Conservation (phyloP, 2,888 invertebrate species). For the Trichogramma dendrolimi region DNA sequence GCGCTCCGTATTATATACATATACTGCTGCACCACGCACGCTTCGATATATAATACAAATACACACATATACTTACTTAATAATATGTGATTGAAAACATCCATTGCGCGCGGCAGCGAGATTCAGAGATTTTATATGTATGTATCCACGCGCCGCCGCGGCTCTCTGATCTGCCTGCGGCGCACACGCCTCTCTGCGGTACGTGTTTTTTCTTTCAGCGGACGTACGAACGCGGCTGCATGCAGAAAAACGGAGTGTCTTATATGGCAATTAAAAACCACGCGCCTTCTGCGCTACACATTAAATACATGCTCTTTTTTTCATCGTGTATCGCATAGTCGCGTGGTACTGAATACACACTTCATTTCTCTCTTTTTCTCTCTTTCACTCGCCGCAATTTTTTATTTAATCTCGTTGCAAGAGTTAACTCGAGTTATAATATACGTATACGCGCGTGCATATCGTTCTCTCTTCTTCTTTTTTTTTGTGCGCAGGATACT, state of each 20-base stretch:
- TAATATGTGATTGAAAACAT: conserved; percentile 47
- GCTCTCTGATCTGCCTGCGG: conserved; percentile 1
- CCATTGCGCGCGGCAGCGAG: conserved; percentile 17
- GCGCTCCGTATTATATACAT: no score
- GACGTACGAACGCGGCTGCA: neutral
- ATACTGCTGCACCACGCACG: no score
- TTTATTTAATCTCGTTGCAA: no score
- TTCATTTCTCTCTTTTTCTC: no score
- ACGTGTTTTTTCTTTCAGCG: conserved; percentile 35
- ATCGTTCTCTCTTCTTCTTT: no score
- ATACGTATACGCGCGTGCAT: no score
- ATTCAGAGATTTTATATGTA: conserved; percentile 6
- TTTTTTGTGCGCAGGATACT: no score
- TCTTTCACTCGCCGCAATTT: no score
- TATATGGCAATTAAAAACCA: conserved; percentile 25
- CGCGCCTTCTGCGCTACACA: neutral
- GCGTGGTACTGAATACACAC: neutral
- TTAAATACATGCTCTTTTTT: neutral
- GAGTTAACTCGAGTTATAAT: no score
- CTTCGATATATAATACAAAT: no score
- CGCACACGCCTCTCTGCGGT: conserved; percentile 38
- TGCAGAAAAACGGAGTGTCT: conserved; percentile 4
- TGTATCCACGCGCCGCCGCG: no score
- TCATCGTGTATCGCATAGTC: neutral
- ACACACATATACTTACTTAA: no score